Evolutionary conservation across 2,888 invertebrate genomes (phyloP), one percentile per base, ranked within the genome.

Genomic region (Catonia carolina): DNA sequence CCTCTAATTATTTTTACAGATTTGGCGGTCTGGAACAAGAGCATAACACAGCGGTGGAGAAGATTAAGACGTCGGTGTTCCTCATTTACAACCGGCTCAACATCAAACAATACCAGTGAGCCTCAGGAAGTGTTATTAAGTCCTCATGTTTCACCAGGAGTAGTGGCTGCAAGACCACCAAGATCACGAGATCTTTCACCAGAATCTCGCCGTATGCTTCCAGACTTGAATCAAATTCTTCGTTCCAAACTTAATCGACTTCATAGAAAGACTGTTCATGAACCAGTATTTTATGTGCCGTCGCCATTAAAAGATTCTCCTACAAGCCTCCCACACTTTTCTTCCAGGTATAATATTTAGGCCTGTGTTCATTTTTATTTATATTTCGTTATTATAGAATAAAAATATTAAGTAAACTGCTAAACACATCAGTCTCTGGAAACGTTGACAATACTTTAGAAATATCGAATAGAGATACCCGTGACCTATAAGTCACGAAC

Each of bases 1-100:
- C 4, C 14, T 37, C 5, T 53, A 10, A 33, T 50, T 10, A 36
- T 17, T 53, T 33, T 79, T 78, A 64, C 78, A 85, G 85, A 85
- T 71, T 77, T 85, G 69, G 78, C 81, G 61, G 69, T 75, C 68
- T 84, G 83, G 83, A 85, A 85, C 71, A 84, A 84, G 63, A 85
- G 83, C 69, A 77, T 86, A 63, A 83, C 85, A 49, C 85, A 86
- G 71, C 78, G 84, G 74, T 86, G 86, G 86, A 77, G 85, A 64
- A 81, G 84, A 68, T 74, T 86, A 59, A 79, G 85, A 27, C 78
- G 85, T 58, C 78, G 85, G 64, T 86, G 85, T 70, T 81, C 82
- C 17, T 71, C 74, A 47, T 74, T 72, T 66, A 72, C 71, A 58
- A 68, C 68, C 20, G 56, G 58, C 51, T 49, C 37, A 8, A 39